Percentiles rank a stretch among this genome's conserved stretches.
These are phyloP conservation scores for Cynodonichthys magdalenae DNA, from an alignment of 2,797 vertebrate genomes.

Conservation along the genomic window DNA sequence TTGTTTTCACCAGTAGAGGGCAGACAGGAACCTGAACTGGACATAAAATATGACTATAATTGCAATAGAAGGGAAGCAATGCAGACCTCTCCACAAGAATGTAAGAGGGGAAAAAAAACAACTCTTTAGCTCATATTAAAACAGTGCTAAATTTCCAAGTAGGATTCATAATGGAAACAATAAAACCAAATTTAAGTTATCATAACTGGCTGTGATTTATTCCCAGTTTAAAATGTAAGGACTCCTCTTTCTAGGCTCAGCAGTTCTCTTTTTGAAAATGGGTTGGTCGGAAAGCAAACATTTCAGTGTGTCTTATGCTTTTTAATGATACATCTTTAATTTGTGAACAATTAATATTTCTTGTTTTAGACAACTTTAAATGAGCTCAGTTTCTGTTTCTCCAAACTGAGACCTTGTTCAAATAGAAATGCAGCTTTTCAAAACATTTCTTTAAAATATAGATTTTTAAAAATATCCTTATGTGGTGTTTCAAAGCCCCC, in stretches of 20 bases:
- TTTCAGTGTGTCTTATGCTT: not conserved
- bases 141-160: conserved; percentile 18
- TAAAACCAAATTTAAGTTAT: conserved; percentile 14
- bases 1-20: conserved; percentile 62
- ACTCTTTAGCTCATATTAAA: conserved; percentile 39
- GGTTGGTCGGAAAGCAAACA: conserved; percentile 1
- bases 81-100: conserved; percentile 27
- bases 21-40: conserved; percentile 46
- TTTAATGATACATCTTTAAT: not conserved
- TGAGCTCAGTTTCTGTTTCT: too few species aligned
- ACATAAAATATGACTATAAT: not conserved
- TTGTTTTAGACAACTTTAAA: too few species aligned
- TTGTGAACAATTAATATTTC: too few species aligned
- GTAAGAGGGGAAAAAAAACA: conserved; percentile 18
- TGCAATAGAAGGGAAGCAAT: not conserved
- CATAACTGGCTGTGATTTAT: not conserved
- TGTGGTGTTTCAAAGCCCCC: too few species aligned
- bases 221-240: too few species aligned
- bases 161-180: conserved; percentile 26
- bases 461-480: too few species aligned
- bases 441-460: too few species aligned
- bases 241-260: not conserved
- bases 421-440: too few species aligned
- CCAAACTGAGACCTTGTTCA: too few species aligned
- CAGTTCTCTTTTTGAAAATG: not conserved